phyloP scores from a whole-genome alignment of 2,888 invertebrate genomes.

The Melangyna quadrimaculata region DNA sequence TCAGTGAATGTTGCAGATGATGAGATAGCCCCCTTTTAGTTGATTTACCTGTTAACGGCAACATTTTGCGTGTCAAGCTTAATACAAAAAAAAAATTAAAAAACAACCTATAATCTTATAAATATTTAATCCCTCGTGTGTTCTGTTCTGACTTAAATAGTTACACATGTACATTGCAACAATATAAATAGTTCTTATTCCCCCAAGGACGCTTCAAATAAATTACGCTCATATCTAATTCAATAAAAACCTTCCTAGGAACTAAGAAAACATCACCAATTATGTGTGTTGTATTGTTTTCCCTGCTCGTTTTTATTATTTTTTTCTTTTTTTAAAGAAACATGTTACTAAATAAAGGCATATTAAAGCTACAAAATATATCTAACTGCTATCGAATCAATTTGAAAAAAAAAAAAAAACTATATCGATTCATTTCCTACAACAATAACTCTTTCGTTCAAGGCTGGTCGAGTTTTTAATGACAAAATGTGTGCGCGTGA shows the following conservation, averaged over 20 bases:
- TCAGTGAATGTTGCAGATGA: constrained; percentile 64
- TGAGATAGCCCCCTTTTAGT: constrained; percentile 36
- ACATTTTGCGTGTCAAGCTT: constrained; percentile 51
- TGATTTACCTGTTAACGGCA: constrained; percentile 69
- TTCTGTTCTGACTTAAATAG: too few relatives aligned
- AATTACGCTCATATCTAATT: constrained; percentile 2
- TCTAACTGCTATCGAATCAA: not conserved
- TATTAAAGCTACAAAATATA: not conserved
- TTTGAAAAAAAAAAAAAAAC: constrained; percentile 12
- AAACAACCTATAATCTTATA: not conserved
- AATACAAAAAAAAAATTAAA: not conserved
- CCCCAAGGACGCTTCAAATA: constrained; percentile 2
- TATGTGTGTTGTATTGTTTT: not conserved
- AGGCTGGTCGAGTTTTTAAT: constrained; percentile 44
- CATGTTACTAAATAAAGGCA: constrained; percentile 24
- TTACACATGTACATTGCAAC: not conserved
- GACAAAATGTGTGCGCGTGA: constrained; percentile 32
- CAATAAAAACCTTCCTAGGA: not conserved
- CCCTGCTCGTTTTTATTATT: not conserved
- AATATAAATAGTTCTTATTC: not conserved
- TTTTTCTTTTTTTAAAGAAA: not conserved
- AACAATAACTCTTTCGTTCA: constrained; percentile 15
- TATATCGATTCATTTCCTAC: constrained; percentile 39
- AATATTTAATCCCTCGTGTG: not conserved
- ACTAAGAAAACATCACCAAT: not conserved